Base-by-base conservation (phyloP, 1,140 invertebrate genomes). In the Spodoptera frugiperda region DNA sequence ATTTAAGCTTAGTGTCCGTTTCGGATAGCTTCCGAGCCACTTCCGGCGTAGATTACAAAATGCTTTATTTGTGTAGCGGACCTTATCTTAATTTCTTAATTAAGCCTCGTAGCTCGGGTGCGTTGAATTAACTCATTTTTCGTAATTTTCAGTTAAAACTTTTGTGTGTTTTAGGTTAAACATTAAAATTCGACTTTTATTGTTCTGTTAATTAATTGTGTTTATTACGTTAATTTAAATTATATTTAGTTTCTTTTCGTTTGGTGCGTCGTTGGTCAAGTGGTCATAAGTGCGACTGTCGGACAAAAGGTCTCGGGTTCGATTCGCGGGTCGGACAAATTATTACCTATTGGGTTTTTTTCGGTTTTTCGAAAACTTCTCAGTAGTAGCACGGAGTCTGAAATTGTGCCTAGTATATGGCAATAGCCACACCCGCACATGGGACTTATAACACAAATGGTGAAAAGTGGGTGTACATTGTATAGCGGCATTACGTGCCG, bases 1-100 rank as follows among this genome's bases (percentile, higher is more conserved):
- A 79, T 80, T 87, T 84, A 77, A 71, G 67, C 68, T 90, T 72
- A 80, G 80, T 86, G 71, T 88, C 79, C 78, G 84, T 86, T 84
- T 85, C 80, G 81, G 83, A 83, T 82, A 86, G 87, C 89, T 92
- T 86, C 87, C 84, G 89, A 88, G 78, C 78, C 82, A 84, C 78
- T 90, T 91, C 90, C 87, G 87, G 86, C 54, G 81, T 85, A 89
- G 89, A 90, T 90, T 90, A 89, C 85, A 83, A 87, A 88, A 82
- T 81, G 82, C 67, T 90, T 87, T 84, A 87, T 87, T 90, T 89
- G 87, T 87, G 86, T 82, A 75, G 82, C 59, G 74, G 48, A n/a
- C 48, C 77, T 85, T 89, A 91, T 91, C 88, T 91, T 90, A 88
- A 92, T 89, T 91, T 87, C 87, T 92, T 89, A 92, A 91, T 91